Base-by-base conservation (phyloP, 2,888 invertebrate species). In the Rhabditophanes sp. region DNA sequence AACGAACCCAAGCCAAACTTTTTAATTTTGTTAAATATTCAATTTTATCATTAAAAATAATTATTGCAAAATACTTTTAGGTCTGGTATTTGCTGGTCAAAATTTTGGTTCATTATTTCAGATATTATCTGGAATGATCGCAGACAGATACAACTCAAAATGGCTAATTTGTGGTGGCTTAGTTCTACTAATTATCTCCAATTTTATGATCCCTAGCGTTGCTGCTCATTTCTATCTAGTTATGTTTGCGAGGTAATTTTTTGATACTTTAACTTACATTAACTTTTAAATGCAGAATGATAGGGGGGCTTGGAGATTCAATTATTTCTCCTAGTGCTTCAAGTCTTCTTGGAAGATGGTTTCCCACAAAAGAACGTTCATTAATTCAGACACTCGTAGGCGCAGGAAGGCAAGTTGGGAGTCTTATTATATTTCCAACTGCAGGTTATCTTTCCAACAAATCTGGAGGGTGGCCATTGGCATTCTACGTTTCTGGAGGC, bases 331-430 rank as follows among this genome's bases (percentile, higher is more conserved):
- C n/a, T n/a, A n/a, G n/a, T n/a, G n/a, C n/a, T n/a, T n/a, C n/a
- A n/a, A n/a, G n/a, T n/a, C n/a, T n/a, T n/a, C n/a, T n/a, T n/a
- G n/a, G n/a, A n/a, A n/a, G 50, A 34, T 59, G 59, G 59, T 59
- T 59, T 30, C 59, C 59, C 4, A 56, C 59, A 7, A 59, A 59
- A 33, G 59, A 59, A 31, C 37, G 59, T 20, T 53, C 59, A 5
- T 60, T 58, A 35, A 59, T 59, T 22, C 41, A 60, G n/a, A 59
- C 57, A 29, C 45, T 59, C 21, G 51, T 59, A 22, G 60, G 59
- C 8, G 60, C 59, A 17, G 59, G 59, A 22, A 32, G 59, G 23
- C 59, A 59, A 41, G 55, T 59, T 21, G 58, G 56, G 48, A 25
- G 14, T 35, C 43, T 59, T 9, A 41, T 59, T 20, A 59, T 59